Percentiles rank a stretch among this genome's conserved stretches.
Evolutionary conservation across 1,140 invertebrate species (phyloP).

Genomic region (Drosophila ambigua): DNA sequence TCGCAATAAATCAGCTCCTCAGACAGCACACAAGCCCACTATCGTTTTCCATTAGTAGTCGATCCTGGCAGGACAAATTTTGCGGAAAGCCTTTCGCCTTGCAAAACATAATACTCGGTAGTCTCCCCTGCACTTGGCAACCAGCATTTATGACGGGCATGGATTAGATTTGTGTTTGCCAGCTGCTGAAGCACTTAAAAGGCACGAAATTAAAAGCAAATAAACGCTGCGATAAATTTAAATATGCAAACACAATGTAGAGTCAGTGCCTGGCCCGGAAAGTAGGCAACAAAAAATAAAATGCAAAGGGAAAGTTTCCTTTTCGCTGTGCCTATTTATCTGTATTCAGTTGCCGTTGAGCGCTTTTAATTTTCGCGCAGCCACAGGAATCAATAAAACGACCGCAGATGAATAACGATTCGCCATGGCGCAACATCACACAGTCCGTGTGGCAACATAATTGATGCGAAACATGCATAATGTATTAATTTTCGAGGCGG

Average conservation of each 20-base stretch:
- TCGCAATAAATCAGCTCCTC: too few relatives aligned
- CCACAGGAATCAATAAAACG: constrained; percentile 44
- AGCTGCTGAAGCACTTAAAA: constrained; percentile 64
- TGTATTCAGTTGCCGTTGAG: constrained; percentile 39
- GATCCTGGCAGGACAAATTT: background rate
- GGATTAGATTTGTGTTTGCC: constrained; percentile 42
- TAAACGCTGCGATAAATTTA: constrained; percentile 56
- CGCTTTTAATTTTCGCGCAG: constrained; percentile 8
- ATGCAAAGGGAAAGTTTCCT: constrained; percentile 35
- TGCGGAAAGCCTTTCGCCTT: background rate
- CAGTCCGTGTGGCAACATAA: constrained; percentile 16
- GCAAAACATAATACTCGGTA: constrained; percentile 13
- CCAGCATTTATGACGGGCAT: constrained; percentile 28
- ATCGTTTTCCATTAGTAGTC: too few relatives aligned
- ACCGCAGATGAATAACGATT: constrained; percentile 44
- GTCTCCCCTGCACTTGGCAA: background rate
- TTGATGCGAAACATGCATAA: constrained; percentile 42
- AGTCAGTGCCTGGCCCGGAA: too few relatives aligned
- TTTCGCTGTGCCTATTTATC: constrained; percentile 24
- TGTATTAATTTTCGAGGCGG: constrained; percentile 42
- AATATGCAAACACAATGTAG: constrained; percentile 31
- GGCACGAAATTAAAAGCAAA: constrained; percentile 64
- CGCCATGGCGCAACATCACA: background rate
- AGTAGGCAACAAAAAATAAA: too few relatives aligned
- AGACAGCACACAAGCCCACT: too few relatives aligned